Base-by-base conservation (phyloP, 1,140 invertebrate species). In the Neodiprion lecontei region DNA sequence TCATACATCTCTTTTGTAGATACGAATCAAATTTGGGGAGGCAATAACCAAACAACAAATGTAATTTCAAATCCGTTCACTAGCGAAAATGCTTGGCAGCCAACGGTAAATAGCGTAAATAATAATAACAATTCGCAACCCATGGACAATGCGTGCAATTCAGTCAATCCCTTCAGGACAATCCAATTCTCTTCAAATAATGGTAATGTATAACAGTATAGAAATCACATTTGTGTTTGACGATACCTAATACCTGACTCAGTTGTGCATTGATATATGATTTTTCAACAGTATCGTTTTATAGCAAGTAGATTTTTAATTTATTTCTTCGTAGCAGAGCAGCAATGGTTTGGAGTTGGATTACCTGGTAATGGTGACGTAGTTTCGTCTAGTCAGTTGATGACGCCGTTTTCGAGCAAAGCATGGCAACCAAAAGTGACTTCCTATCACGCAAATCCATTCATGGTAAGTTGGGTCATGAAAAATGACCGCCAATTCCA, bases 61-160 rank as follows among this genome's bases (percentile, higher is more conserved):
- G 84, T 88, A 67, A 87, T 88, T 74, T 87, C 86, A 67, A 88
- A 88, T 79, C 87, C 87, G 70, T 88, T 88, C 70, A 73, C 84
- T 3, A 78, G 78, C 70, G 80, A 75, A 50, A 85, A 88, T 77
- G 72, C 86, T 67, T 88, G 87, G 87, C 77, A 81, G 65, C 85
- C 86, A 73, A 83, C 87, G 11, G 74, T 81, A 50, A 87, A 88
- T 79, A 77, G 84, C 79, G 78, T 87, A 61, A 88, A 88, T 65
- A 77, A 73, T 69, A 70, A 69, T 65, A 79, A 79, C 76, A 87
- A 87, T 84, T 82, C 83, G 72, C 86, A 87, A 78, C 79, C 81
- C 65, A 74, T 83, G 49, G 85, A 87, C 78, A 83, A 78, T 69
- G 80, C 81, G 48, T 86, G 81, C 67, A 88, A 86, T 76, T 72